A percentile compares a stretch with the other conserved stretches of the same genome.
Conservation (phyloP, 2,113 vertebrate species). For the Thunnus thynnus region DNA sequence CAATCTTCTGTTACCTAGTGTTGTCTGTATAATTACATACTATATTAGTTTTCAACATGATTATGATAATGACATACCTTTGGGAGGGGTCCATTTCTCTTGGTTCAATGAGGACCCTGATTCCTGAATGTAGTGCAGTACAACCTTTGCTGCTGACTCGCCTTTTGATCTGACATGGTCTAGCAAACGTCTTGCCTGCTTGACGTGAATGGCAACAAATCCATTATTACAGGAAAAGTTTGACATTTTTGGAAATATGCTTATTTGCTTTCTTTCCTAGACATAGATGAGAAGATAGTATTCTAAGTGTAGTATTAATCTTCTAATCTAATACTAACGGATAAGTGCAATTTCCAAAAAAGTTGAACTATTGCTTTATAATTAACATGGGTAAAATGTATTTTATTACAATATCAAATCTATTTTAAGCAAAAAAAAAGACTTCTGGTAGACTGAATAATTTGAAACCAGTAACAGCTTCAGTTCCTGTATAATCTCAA, state of each 20-base stretch:
- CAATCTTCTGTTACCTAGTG: background rate
- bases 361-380: too few relatives aligned
- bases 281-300: background rate
- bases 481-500: background rate
- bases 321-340: background rate
- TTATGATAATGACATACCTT: slow-evolving; percentile 59
- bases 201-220: slow-evolving; percentile 32
- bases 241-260: background rate
- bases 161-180: slow-evolving; percentile 84
- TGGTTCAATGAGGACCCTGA: slow-evolving; percentile 13
- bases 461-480: too few relatives aligned
- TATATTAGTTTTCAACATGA: background rate
- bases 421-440: too few relatives aligned
- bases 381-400: too few relatives aligned
- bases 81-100: slow-evolving; percentile 38
- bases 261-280: background rate
- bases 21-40: background rate
- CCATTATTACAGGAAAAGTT: background rate
- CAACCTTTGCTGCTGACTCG: slow-evolving; percentile 78
- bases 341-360: too few relatives aligned
- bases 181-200: slow-evolving; percentile 85
- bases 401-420: too few relatives aligned
- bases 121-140: slow-evolving; percentile 78
- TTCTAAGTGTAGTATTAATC: background rate
- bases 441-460: too few relatives aligned